Evolutionary conservation across 2,113 vertebrate species (phyloP).

Genomic region (Desmodus rotundus): DNA sequence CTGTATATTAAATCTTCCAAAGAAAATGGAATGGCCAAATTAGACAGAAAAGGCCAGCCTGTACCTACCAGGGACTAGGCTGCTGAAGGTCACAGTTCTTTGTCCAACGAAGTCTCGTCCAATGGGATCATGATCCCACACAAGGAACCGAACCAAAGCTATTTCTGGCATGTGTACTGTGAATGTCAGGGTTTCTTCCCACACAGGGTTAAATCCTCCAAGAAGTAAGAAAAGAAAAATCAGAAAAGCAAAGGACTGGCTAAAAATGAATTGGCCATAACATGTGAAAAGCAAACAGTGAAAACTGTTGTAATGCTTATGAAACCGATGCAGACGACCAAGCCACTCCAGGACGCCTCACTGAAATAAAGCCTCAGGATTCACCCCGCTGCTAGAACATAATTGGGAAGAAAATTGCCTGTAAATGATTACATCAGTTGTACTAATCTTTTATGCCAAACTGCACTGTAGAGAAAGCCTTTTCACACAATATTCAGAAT

Average conservation of each 20-base stretch:
- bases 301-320: constrained; percentile 17
- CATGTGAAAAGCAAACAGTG: not conserved
- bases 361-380: not conserved
- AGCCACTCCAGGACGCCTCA: not conserved
- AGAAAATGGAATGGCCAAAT: not conserved
- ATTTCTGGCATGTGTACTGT: constrained; percentile 97
- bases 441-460: not conserved
- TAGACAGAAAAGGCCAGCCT: not conserved
- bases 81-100: constrained; percentile 95
- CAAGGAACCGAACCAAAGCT: constrained; percentile 94
- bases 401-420: constrained; percentile 43
- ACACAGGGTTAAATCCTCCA: constrained; percentile 97
- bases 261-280: not conserved
- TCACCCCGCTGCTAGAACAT: constrained; percentile 20
- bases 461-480: not conserved
- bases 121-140: constrained; percentile 98
- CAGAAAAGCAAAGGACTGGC: not conserved
- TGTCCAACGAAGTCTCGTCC: constrained; percentile 97
- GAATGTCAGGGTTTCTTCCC: constrained; percentile 97
- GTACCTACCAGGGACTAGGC: constrained; percentile 93
- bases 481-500: not conserved
- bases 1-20: not conserved
- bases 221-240: constrained; percentile 34
- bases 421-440: constrained; percentile 30
- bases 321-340: not conserved